Percentiles rank a stretch among this genome's conserved stretches.
These are phyloP conservation scores for Miniopterus natalensis DNA, from an alignment of 2,113 vertebrate species.

Conservation along the genomic window DNA sequence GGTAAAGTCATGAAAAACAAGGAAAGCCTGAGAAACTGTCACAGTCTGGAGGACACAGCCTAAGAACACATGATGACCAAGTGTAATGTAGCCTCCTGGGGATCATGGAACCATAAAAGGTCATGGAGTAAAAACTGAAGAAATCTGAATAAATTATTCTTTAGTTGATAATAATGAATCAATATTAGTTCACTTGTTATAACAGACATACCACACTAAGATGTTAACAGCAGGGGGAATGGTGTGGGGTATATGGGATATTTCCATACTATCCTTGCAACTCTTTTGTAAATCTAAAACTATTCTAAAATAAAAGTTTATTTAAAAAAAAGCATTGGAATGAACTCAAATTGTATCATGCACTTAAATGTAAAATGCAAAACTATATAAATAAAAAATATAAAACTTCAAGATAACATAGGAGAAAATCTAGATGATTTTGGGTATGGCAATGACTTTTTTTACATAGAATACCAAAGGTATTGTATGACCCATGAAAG, in stretches of 20 bases:
- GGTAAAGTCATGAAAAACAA: constrained; percentile 1
- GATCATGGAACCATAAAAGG: not conserved
- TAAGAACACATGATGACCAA: not conserved
- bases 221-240: not conserved
- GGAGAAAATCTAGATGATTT: not conserved
- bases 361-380: not conserved
- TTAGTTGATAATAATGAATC: not conserved
- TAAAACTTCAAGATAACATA: not conserved
- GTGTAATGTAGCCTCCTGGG: not conserved
- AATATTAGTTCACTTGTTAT: not conserved
- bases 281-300: constrained; percentile 21
- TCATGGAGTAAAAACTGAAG: not conserved
- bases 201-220: not conserved
- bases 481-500: not conserved
- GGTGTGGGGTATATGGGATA: not conserved
- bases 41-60: not conserved
- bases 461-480: constrained; percentile 9
- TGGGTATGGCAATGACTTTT: not conserved
- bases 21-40: not conserved
- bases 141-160: not conserved
- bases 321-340: not conserved
- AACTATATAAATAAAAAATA: not conserved
- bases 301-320: constrained; percentile 7
- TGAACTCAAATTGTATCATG: not conserved
- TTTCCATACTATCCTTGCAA: not conserved